A percentile compares a stretch with the other conserved stretches of the same genome.
phyloP scores from a whole-genome alignment of 2,797 vertebrate species.

The Catharus ustulatus region DNA sequence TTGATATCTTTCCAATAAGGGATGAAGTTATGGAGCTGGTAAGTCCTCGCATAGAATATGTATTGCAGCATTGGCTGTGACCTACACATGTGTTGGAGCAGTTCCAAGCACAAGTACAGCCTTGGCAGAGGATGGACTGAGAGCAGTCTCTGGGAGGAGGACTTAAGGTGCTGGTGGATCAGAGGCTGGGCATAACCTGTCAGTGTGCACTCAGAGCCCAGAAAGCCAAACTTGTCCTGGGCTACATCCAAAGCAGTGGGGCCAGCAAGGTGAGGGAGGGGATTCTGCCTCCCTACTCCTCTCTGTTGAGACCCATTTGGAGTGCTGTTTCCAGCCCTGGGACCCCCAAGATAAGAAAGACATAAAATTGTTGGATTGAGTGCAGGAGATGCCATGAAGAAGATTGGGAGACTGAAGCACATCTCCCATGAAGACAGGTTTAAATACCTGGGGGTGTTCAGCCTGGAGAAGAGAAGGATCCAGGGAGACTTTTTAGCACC shows the following conservation, averaged over 20 bases:
- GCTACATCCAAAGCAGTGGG: neutral
- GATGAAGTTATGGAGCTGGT: neutral
- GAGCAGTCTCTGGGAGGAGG: neutral
- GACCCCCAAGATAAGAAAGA: neutral
- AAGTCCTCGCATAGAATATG: neutral
- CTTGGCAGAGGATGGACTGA: neutral
- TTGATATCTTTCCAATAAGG: neutral
- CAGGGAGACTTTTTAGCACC: neutral
- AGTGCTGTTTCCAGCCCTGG: neutral
- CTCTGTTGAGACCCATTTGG: neutral
- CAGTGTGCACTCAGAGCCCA: neutral
- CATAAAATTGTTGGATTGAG: rapidly evolving
- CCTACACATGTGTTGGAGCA: neutral
- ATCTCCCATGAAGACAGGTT: neutral
- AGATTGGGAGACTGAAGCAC: neutral
- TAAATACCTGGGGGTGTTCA: neutral
- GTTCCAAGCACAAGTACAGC: neutral
- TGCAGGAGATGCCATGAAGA: neutral
- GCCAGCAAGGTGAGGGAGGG: neutral
- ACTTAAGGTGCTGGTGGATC: neutral
- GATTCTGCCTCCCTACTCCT: neutral
- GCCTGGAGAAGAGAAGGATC: neutral
- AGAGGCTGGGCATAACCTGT: neutral
- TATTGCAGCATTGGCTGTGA: neutral
- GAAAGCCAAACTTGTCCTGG: neutral